Evolutionary conservation across 1,140 invertebrate species (phyloP), one percentile per base, ranked within the genome.

Genomic region (Eciton burchellii): DNA sequence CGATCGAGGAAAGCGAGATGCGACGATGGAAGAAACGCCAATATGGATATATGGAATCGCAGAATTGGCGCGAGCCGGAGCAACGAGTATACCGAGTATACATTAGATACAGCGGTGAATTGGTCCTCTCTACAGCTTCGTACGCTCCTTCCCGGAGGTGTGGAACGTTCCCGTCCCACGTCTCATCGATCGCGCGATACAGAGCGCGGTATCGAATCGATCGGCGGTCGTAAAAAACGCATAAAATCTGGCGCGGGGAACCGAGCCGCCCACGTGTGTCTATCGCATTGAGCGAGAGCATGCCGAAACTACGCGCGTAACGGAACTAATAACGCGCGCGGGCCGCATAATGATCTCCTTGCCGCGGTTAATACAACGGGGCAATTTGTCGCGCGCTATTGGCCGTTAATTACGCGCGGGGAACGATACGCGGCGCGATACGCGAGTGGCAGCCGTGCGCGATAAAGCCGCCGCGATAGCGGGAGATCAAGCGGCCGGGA

Each of bases 151-250:
- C 74, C 45, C 41, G 83, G 63, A 74, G 68, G 83, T 73, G 83
- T 70, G 74, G 79, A 63, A 82, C 62, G 57, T 82, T 84, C 77
- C 62, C 83, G 83, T 73, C 68, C 83, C 79, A 82, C 76, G 68
- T 81, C 14, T 71, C 2, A 5, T 12, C n/a, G 68, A 84, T 84
- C 83, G 82, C 60, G 68, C 65, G 83, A 74, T 84, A 14, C 3
- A 52, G 14, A 14, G 2, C 35, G 35, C 35, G 35, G 35, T 6
- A 35, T 35, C 35, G 76, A 85, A 85, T 81, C 83, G 68, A 73
- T 54, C 60, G 68, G n/a, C 47, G 62, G 70, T 71, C 84, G 56
- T 73, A 72, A 84, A 60, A 41, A 52, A 19, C 14, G 41, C 29
- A 43, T 54, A 6, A 41, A 70, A 6, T 0, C 19, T 71, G 6